Percentiles rank a stretch among this genome's conserved stretches.
Evolutionary conservation across 2,888 invertebrate species (phyloP).

Genomic region (Harmothoe impar): DNA sequence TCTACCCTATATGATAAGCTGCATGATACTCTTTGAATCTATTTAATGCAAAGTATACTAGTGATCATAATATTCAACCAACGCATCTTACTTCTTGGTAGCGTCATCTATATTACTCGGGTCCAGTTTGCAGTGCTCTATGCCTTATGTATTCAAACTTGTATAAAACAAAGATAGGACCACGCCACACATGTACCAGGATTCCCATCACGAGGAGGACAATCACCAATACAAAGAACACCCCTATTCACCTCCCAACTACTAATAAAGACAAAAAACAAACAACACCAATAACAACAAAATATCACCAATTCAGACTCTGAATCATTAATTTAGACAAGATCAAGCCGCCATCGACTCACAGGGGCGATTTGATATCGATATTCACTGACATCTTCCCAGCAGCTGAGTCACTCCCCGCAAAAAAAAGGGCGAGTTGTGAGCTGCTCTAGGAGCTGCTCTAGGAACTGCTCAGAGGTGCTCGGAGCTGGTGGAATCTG

Average conservation of each 20-base stretch:
- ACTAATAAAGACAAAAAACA: background rate
- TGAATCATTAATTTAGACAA: slow-evolving; percentile 30
- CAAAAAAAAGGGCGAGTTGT: background rate
- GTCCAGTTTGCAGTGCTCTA: no score
- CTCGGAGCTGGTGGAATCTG: no score
- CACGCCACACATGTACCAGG: no score
- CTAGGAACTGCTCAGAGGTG: background rate
- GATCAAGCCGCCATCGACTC: slow-evolving; percentile 7
- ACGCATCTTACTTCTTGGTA: no score
- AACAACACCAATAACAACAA: background rate
- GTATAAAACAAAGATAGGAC: no score
- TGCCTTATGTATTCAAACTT: no score
- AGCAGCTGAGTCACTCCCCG: slow-evolving; percentile 33
- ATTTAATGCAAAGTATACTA: no score
- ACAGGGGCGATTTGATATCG: slow-evolving; percentile 45
- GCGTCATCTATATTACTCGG: no score
- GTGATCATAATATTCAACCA: no score
- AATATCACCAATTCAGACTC: background rate
- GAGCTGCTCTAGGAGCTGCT: background rate
- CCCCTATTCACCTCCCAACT: background rate
- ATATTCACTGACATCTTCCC: slow-evolving; percentile 18
- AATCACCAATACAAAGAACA: background rate
- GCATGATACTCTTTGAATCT: no score
- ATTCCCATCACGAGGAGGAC: no score
- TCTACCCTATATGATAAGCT: no score